phyloP scores from a whole-genome alignment of 2,888 invertebrate genomes.

The Sturmia bella region DNA sequence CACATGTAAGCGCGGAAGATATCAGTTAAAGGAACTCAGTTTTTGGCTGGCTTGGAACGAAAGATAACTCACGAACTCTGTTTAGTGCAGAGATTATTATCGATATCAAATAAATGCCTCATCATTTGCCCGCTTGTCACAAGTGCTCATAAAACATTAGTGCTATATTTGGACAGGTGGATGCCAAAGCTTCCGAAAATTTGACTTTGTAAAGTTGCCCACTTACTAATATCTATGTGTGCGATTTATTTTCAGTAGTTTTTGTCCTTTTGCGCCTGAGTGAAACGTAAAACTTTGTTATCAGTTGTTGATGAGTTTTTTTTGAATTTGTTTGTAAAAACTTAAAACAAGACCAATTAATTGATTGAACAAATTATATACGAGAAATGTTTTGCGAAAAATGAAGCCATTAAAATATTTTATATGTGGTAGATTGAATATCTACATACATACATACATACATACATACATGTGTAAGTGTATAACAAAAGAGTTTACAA shows the following conservation, averaged over 20 bases:
- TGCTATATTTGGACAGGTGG: no score
- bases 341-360: constrained; percentile 35
- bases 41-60: no score
- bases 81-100: no score
- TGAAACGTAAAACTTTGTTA: constrained; percentile 42
- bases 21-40: no score
- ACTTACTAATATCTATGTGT: background rate
- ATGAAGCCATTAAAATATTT: constrained; percentile 8
- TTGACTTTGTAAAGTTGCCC: no score
- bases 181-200: no score
- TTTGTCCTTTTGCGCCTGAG: constrained; percentile 51
- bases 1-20: no score
- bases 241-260: background rate
- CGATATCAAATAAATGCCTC: no score
- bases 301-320: constrained; percentile 30
- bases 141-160: no score
- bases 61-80: no score
- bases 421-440: constrained; percentile 42
- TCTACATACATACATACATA: background rate
- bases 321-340: constrained; percentile 34
- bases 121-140: no score
- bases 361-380: constrained; percentile 60
- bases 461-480: background rate
- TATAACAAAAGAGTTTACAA: no score
- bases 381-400: constrained; percentile 10